Evolutionary conservation across 2,888 invertebrate genomes (phyloP), one percentile per base, ranked within the genome.

Genomic region (Apotomis betuletana): DNA sequence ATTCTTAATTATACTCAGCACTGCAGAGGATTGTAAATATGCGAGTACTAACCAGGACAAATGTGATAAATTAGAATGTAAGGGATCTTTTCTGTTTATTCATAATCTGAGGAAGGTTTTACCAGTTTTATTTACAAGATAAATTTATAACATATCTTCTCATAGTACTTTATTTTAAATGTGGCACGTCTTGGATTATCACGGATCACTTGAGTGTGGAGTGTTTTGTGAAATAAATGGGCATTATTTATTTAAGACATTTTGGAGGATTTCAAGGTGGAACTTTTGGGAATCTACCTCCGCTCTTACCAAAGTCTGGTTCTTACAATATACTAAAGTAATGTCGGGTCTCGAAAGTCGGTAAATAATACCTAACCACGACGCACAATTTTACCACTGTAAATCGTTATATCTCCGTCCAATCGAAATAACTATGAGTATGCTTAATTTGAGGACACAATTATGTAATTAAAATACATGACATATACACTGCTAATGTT

Each of bases 51-150:
- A 88, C 88, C 90, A 88, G 89, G 87, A 88, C 86, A 90, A 92
- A 91, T 93, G 92, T 92, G 92, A 93, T 92, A 92, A 88, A 91
- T 84, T 91, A 91, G 90, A 80, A 81, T 81, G 88, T 90, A 92
- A 89, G 89, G 86, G 81, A 85, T 84, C 80, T 80, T 78, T 74
- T 76, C 76, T 77, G 76, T 74, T 77, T 77, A 78, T 76, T 77
- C 73, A 75, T 76, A 75, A 74, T 76, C 73, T 75, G 74, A 77
- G 78, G 78, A 71, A 83, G 77, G 75, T 81, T 76, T 79, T 77
- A 77, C 77, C 77, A 77, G 77, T 77, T 78, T 78, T 79, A 76
- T 74, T 77, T 76, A 55, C 68, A 70, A 78, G 76, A 80, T 80
- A 74, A 74, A 80, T 77, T 77, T 81, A 73, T 78, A 77, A 79